phyloP scores from a whole-genome alignment of 2,888 invertebrate genomes.

The Acholoe squamosa region DNA sequence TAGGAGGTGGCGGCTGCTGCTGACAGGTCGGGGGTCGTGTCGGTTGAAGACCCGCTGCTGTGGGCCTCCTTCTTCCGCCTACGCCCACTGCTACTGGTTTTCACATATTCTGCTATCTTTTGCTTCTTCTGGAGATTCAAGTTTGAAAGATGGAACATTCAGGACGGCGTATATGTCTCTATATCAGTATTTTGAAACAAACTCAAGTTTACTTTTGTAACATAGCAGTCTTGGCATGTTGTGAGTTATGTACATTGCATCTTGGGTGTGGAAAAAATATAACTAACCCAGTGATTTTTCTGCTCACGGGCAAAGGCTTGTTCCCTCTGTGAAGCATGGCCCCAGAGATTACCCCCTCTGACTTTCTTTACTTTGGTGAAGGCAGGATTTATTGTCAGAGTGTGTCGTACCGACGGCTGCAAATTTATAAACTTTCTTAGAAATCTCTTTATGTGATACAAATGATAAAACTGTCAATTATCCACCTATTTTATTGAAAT shows the following conservation, averaged over 20 bases:
- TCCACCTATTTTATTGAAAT: no score
- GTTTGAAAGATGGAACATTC: neutral
- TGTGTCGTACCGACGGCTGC: constrained; percentile 53
- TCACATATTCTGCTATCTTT: constrained; percentile 57
- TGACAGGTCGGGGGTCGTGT: neutral
- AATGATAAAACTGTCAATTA: no score
- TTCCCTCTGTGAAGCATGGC: neutral
- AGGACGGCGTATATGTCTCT: no score
- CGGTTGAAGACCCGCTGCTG: neutral
- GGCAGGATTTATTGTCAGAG: constrained; percentile 37
- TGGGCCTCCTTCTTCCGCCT: neutral
- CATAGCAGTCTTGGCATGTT: no score
- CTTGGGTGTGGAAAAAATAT: no score
- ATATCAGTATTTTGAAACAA: no score
- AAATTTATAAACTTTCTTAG: no score
- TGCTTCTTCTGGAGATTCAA: constrained; percentile 51
- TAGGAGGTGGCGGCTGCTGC: neutral
- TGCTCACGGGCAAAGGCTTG: constrained; percentile 14
- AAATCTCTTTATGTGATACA: no score
- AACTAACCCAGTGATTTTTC: constrained; percentile 60
- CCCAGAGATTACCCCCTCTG: constrained; percentile 36
- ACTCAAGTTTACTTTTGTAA: no score
- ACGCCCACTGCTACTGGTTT: constrained; percentile 11
- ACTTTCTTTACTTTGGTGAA: constrained; percentile 48
- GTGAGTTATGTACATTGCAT: no score